phyloP scores from a whole-genome alignment of 2,797 vertebrate species.

The Melanotaenia pygmaea region DNA sequence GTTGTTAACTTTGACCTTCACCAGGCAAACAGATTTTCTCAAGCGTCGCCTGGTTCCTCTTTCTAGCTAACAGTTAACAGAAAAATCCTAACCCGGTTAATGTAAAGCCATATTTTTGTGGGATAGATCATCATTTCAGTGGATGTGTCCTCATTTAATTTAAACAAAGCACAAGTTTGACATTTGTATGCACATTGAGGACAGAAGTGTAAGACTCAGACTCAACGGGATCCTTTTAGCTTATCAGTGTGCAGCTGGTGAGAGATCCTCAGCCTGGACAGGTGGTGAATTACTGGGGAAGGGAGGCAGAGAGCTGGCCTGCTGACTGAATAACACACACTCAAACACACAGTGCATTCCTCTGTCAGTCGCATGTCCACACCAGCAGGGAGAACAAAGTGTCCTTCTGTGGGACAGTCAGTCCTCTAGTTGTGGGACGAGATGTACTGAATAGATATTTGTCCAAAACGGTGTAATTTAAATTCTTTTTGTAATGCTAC shows the following conservation, averaged over 20 bases:
- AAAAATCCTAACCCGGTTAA: too few species aligned
- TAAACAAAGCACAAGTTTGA: not conserved
- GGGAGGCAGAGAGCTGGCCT: not conserved
- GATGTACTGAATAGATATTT: conserved; percentile 25
- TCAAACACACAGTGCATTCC: conserved; percentile 32
- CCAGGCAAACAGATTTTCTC: conserved; percentile 21
- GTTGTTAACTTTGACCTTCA: conserved; percentile 6
- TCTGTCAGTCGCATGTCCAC: conserved; percentile 40
- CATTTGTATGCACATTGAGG: not conserved
- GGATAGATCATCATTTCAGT: too few species aligned
- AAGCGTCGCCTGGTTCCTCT: too few species aligned
- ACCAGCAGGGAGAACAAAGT: conserved; percentile 46
- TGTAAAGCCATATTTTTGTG: too few species aligned
- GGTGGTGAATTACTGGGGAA: conserved; percentile 18
- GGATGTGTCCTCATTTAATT: not conserved
- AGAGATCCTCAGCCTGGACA: conserved; percentile 22
- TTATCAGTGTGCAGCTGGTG: conserved; percentile 18
- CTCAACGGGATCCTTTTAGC: not conserved
- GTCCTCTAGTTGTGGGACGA: conserved; percentile 2
- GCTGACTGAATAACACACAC: conserved; percentile 4
- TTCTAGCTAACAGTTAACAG: too few species aligned
- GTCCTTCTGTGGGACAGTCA: conserved; percentile 37
- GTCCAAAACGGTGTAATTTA: not conserved
- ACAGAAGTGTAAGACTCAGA: not conserved
- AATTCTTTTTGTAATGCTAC: not conserved